Evolutionary conservation across 2,797 vertebrate genomes (phyloP).

Genomic region (Poliocrania exsul): DNA sequence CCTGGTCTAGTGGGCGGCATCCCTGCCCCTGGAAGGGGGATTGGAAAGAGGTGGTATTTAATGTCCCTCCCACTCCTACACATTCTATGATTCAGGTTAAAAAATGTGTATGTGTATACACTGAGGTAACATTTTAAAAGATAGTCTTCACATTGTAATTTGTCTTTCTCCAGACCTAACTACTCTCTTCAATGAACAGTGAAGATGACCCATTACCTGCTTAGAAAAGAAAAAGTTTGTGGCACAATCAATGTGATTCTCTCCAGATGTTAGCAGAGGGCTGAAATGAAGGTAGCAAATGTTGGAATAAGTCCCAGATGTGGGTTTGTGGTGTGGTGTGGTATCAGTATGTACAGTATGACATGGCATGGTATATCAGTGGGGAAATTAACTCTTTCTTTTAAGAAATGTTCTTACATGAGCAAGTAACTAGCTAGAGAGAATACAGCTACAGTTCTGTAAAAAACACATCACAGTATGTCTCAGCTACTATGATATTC

Average conservation of each 20-base stretch:
- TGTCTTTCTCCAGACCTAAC: neutral
- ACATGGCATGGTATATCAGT: neutral
- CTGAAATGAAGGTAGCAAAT: neutral
- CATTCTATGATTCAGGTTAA: neutral
- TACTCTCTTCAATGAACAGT: neutral
- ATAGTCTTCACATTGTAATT: neutral
- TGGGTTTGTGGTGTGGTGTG: neutral
- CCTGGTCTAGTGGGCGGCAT: neutral
- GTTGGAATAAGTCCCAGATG: neutral
- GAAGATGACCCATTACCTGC: neutral
- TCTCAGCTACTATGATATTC: neutral
- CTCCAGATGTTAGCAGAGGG: neutral
- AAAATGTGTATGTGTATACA: neutral
- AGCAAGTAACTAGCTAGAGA: neutral
- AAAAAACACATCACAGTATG: rapidly evolving
- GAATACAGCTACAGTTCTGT: neutral
- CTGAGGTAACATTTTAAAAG: neutral
- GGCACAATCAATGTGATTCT: neutral
- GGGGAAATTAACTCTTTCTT: neutral
- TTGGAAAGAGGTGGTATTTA: neutral
- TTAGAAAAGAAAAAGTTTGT: neutral
- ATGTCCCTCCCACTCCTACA: neutral
- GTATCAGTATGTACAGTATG: neutral
- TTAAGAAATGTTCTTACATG: neutral
- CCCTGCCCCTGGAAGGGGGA: neutral